Base-by-base conservation (phyloP, 1,140 invertebrate species). In the Neodiprion virginianus region DNA sequence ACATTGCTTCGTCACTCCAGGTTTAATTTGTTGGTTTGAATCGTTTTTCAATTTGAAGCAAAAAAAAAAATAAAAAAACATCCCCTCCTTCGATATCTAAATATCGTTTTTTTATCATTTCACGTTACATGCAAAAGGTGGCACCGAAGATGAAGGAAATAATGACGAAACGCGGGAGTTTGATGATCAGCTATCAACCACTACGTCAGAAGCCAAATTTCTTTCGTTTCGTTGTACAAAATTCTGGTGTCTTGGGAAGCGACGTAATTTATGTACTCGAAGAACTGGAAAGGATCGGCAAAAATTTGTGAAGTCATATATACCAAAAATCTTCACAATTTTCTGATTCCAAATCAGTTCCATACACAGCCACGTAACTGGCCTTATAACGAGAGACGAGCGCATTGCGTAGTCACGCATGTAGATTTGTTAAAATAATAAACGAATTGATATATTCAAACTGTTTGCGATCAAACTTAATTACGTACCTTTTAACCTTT, bases 101-200 rank as follows among this genome's bases (percentile, higher is more conserved):
- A 40, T 40, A 40, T 40, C 1, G 5, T 40, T 40, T 40, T 40
- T 40, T 40, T 40, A 40, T 0, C 28, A 40, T 40, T 40, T 5
- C 28, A 40, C 5, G 28, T 40, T 1, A 40, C 28, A 2, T 40
- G 28, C 28, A 40, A 50, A 72, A 95, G 92, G 90, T 95, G 28
- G 93, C 93, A 0, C 92, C 93, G 8, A 88, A 89, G 74, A 89
- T 95, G 28, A 95, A 95, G 81, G 91, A 91, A 67, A 84, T 87
- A 71, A 93, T 96, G 92, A 91, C 93, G 72, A 87, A 91, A 75
- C 86, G 91, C 47, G 94, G 93, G 21, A 90, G 88, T 5, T 85
- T 94, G 53, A 93, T 96, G 92, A 89, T 96, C 23, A 89, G 88
- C 14, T 95, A 95, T 83, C 92, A 95, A 82, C 93, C 94, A 0